Base-by-base conservation (phyloP, 1,140 invertebrate genomes). In the Euglossa dilemma region DNA sequence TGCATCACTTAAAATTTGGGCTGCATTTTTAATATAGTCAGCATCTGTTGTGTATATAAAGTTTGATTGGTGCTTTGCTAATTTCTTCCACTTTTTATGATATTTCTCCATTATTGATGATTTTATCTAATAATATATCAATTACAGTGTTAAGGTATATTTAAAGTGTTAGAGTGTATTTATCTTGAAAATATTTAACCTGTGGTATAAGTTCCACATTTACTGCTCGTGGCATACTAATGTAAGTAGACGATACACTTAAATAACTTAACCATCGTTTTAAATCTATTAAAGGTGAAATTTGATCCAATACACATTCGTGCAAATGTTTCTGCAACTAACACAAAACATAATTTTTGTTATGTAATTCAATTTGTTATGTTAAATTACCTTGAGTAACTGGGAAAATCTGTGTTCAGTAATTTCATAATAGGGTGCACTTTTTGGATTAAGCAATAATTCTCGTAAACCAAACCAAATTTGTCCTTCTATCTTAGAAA, bases 391-490 rank as follows among this genome's bases (percentile, higher is more conserved):
- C 92, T 95, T 95, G 52, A 95, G 94, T 47, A 97, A 93, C 74
- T 96, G 94, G 50, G 94, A 93, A 70, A 96, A 95, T 63, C 97
- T 95, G 61, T 95, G 95, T 71, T 97, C 95, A 28, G 96, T 97
- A 2, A 98, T 94, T 28, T 96, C 95, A 90, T 98, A 98, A 85
- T 96, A 95, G n/a, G 95, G 93, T 45, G 93, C 90, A 67, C 95
- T 94, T 45, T 95, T 95, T 11, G 95, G 95, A 91, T 96, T 96
- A 5, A 97, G 91, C 5, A 97, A 89, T 56, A 97, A 88, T 89
- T 97, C 96, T 28, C 96, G 93, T 20, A 97, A 92, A 78, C 96
- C 96, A 83, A 98, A 94, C 97, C 97, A 97, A 47, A 96, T 94
- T 92, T 97, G 96, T 6, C 96, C 96, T 92, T 97, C 97, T 16